phyloP scores from a whole-genome alignment of 2,797 vertebrate species.

The Esox masquinongy region DNA sequence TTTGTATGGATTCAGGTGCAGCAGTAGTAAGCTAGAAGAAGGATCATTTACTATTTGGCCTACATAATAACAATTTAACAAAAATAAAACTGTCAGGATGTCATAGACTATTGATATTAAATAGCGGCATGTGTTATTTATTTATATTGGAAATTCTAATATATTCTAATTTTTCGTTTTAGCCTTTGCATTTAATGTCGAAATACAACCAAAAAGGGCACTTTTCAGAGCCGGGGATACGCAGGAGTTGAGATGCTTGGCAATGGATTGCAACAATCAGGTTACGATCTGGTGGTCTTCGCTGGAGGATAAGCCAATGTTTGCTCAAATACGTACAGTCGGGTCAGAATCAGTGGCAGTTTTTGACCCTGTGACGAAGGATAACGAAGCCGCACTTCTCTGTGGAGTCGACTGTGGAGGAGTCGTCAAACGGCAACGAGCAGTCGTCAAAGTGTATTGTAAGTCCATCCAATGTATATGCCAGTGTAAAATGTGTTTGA shows the following conservation, averaged over 20 bases:
- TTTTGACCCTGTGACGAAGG: conserved; percentile 53
- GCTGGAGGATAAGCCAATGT: conserved; percentile 61
- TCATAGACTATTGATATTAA: not conserved
- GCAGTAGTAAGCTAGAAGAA: not conserved
- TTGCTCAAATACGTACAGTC: not conserved
- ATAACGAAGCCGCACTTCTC: conserved; percentile 54
- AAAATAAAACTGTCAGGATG: not conserved
- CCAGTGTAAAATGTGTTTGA: not conserved
- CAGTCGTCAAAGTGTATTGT: conserved; percentile 64
- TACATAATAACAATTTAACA: not conserved
- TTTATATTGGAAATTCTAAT: not conserved
- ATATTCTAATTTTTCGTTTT: conserved; percentile 3
- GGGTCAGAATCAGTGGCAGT: conserved; percentile 33
- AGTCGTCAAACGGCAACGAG: not conserved
- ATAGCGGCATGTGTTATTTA: not conserved
- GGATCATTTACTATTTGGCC: not conserved
- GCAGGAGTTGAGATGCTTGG: conserved; percentile 49
- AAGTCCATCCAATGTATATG: conserved; percentile 42
- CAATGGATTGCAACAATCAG: conserved; percentile 42
- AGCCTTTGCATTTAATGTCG: conserved; percentile 41
- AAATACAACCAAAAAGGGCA: conserved; percentile 38
- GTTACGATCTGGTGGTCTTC: conserved; percentile 50
- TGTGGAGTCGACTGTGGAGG: conserved; percentile 58
- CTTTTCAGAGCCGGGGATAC: conserved; percentile 55
- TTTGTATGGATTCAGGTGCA: not conserved